Conservation (phyloP, 2,888 invertebrate genomes). For the Troides oblongomaculatus region DNA sequence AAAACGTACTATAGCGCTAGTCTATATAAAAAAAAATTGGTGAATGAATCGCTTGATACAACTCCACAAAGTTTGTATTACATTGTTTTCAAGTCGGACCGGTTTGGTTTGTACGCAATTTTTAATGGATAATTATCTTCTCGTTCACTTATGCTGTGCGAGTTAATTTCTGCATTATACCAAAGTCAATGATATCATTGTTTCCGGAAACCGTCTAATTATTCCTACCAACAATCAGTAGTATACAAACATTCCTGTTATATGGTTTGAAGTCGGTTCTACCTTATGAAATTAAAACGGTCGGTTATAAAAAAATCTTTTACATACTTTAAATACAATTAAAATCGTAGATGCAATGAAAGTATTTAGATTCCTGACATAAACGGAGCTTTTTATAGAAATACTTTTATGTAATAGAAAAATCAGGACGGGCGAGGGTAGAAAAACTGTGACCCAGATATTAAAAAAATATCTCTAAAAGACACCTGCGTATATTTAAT, state of each 20-base stretch:
- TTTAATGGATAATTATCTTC: slow-evolving; percentile 16
- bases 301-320: background rate
- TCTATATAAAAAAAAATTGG: slow-evolving; percentile 9
- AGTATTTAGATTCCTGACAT: background rate
- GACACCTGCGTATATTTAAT: background rate
- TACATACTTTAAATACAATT: background rate
- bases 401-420: no score
- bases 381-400: no score
- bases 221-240: no score
- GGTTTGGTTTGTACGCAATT: slow-evolving; percentile 11
- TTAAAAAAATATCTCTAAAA: background rate
- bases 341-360: background rate
- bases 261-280: no score
- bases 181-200: background rate
- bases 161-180: background rate
- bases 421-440: background rate
- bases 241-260: no score
- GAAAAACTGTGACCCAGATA: background rate
- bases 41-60: slow-evolving; percentile 26
- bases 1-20: no score
- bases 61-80: slow-evolving; percentile 24
- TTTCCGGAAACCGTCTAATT: no score
- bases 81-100: slow-evolving; percentile 27
- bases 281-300: no score
- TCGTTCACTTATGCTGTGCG: background rate